Percentiles rank a stretch among this genome's conserved stretches.
These are phyloP conservation scores for Habropoda laboriosa DNA, from an alignment of 1,140 invertebrate genomes.

Conservation along the genomic window DNA sequence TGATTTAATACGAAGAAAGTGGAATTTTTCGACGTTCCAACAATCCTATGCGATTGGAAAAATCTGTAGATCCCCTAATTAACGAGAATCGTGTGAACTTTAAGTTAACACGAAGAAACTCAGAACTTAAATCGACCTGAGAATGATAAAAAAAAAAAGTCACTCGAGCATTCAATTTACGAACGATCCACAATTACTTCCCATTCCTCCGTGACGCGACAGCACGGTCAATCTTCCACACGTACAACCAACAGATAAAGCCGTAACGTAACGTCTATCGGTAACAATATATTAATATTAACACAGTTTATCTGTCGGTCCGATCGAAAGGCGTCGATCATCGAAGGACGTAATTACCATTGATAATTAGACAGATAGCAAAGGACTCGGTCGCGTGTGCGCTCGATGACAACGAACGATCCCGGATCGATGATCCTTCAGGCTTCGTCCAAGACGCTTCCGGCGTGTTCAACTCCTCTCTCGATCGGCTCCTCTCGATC, in stretches of 20 bases:
- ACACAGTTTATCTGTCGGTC: background rate
- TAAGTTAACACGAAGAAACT: too few relatives aligned
- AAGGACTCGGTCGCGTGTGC: background rate
- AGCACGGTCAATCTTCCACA: too few relatives aligned
- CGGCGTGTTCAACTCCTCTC: constrained; percentile 18
- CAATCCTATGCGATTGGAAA: too few relatives aligned
- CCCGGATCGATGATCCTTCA: constrained; percentile 49
- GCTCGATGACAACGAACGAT: constrained; percentile 35
- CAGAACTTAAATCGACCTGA: too few relatives aligned
- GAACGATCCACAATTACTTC: too few relatives aligned
- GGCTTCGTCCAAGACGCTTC: constrained; percentile 35
- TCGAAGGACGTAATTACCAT: constrained; percentile 13
- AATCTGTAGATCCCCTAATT: too few relatives aligned
- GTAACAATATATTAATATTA: constrained; percentile 7
- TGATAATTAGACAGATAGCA: constrained; percentile 14
- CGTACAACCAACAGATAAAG: background rate
- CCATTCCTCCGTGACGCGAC: too few relatives aligned
- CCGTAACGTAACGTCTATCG: background rate
- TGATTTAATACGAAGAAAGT: too few relatives aligned
- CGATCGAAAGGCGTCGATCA: constrained; percentile 6
- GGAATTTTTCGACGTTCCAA: too few relatives aligned
- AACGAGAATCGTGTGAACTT: too few relatives aligned
- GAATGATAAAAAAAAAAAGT: too few relatives aligned
- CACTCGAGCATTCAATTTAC: too few relatives aligned
- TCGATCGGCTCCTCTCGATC: constrained; percentile 55